Base-by-base conservation (phyloP, 2,888 invertebrate genomes). In the Poecilus cupreus region DNA sequence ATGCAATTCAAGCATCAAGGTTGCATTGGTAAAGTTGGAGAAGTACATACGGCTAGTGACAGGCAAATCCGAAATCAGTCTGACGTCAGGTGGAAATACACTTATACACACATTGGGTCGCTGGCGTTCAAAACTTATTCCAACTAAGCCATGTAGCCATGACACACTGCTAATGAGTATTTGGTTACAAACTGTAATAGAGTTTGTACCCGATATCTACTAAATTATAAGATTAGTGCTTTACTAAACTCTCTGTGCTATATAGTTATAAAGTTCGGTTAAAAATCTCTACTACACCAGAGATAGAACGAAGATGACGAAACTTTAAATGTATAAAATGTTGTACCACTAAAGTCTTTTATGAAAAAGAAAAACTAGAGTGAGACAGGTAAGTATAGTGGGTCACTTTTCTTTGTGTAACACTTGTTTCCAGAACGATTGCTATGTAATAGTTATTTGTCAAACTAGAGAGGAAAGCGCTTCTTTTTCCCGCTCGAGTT, bases 111-210 rank as follows among this genome's bases (percentile, higher is more conserved):
- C 64, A 68, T 32, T 32, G 18, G 18, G 16, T 18, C 64, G 20
- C 64, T 18, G 18, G 3, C 64, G 37, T 60, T 60, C 64, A 37
- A 68, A 68, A 68, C 64, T 68, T 68, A n/a, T 4, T 60, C 18
- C 64, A 68, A 74, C 74, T 74, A 51, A 74, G 32, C 32, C 74
- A 49, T 74, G 74, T 22, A 74, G 18, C 32, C 74, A 49, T 74
- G 74, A 74, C 74, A 51, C 51, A 74, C 74, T 74, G 74, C 74
- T 74, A 74, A 74, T 74, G 74, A 74, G 74, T 51, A 74, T 74
- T 39, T 39, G 51, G 74, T 49, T 74, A 18, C 51, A 74, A 74
- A 74, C 49, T 74, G 32, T 74, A 51, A 49, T 32, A 26, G 39
- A 74, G 49, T 74, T 74, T 74, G 51, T 32, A 74, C 22, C 51